Evolutionary conservation across 2,888 invertebrate genomes (phyloP), one percentile per base, ranked within the genome.

Genomic region (Drosophila dives): DNA sequence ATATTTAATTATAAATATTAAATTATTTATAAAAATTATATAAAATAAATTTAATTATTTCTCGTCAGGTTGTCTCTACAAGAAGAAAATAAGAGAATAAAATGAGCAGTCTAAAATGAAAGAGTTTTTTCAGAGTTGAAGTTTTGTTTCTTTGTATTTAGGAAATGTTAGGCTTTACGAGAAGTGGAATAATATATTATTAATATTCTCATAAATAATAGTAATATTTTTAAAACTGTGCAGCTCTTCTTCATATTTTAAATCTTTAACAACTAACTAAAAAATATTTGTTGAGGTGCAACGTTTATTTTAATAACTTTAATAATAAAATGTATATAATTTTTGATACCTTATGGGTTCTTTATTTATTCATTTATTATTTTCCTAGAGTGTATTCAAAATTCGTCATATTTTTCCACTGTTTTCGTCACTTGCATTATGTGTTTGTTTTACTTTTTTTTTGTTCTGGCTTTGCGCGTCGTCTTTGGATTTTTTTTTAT

Each of bases 401-500:
- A 1, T 34, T 45, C 42, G 65, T 2, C n/a, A 45, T 15, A 15
- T 23, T 8, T 8, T 34, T 1, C 2, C 0, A 2, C 2, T 26
- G n/a, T 0, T 10, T n/a, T 12, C 54, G 11, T 50, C 6, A 45
- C 66, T 67, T 75, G 72, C 79, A 75, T 60, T 72, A 72, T 56
- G 10, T 61, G 66, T 64, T 40, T 50, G 51, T 51, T 20, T 51
- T 53, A 23, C 34, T 62, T 38, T 70, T 60, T 72, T 64, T 70
- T 65, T 62, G 61, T 80, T 71, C 87, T 64, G 74, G 81, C 81
- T 80, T 83, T 87, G 72, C 85, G 83, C 85, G 82, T 85, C 85
- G 81, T 77, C 89, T 85, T 83, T 82, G 80, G 89, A 45, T 45
- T 15, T 45, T 29, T 26, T 87, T 89, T 89, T 87, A 89, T 87